Conservation (phyloP, 2,797 vertebrate genomes). For the Mastacembelus armatus region DNA sequence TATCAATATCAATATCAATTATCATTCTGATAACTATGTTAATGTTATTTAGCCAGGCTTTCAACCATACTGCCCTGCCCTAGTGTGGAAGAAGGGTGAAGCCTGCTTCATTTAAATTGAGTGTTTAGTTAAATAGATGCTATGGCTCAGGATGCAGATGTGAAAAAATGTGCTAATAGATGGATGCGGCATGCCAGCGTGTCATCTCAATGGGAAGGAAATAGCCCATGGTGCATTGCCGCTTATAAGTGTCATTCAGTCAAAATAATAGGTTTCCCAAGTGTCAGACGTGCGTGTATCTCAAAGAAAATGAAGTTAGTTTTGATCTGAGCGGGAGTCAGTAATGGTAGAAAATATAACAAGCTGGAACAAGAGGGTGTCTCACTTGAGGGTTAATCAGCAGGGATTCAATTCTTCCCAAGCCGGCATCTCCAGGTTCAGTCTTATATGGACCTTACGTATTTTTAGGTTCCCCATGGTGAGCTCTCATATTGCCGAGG, state of each 20-base stretch:
- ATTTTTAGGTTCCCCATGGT: conserved; percentile 43
- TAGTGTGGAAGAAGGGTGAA: neutral
- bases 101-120: neutral
- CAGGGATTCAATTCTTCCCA: conserved; percentile 35
- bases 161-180: neutral
- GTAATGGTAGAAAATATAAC: conserved; percentile 20
- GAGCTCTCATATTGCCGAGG: conserved; percentile 49
- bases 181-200: neutral
- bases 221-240: neutral
- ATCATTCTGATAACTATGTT: neutral
- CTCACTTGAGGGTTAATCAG: conserved; percentile 40
- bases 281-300: neutral
- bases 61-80: too few relatives aligned
- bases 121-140: neutral
- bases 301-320: neutral
- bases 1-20: too few relatives aligned
- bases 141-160: neutral
- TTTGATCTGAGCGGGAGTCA: neutral
- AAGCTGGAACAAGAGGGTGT: conserved; percentile 18
- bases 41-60: neutral
- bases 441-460: conserved; percentile 58
- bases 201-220: conserved; percentile 3
- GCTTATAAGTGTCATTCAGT: conserved; percentile 3
- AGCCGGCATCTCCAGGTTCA: conserved; percentile 26
- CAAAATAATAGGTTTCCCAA: neutral